phyloP scores from a whole-genome alignment of 2,113 vertebrate species.

The Heterocephalus glaber region DNA sequence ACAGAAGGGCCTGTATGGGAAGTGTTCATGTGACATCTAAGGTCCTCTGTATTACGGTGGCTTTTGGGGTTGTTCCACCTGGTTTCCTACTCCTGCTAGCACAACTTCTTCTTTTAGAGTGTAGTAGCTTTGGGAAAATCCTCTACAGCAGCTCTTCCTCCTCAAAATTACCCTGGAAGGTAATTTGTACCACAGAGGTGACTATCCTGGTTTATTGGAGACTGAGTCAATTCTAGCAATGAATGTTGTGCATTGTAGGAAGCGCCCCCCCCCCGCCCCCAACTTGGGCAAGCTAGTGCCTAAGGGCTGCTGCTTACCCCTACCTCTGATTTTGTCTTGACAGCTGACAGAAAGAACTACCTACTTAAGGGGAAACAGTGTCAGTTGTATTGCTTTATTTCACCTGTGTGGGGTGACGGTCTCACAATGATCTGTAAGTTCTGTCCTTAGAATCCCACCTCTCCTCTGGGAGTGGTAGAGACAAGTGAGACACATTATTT shows the following conservation, averaged over 20 bases:
- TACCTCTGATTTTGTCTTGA: neutral
- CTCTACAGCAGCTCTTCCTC: neutral
- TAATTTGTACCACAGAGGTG: neutral
- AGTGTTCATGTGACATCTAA: neutral
- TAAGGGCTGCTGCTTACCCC: neutral
- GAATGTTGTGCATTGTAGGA: neutral
- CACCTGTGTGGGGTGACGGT: neutral
- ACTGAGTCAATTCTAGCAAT: neutral
- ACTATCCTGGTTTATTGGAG: neutral
- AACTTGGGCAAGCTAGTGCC: neutral
- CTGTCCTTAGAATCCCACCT: neutral
- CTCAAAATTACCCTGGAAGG: conserved; percentile 1
- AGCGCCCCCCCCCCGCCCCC: neutral
- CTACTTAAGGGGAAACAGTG: neutral
- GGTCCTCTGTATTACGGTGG: neutral
- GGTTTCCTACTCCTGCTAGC: neutral
- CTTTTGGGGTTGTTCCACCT: neutral
- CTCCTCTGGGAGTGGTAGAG: neutral
- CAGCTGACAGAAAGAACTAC: neutral
- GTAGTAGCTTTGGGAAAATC: neutral
- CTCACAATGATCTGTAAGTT: neutral
- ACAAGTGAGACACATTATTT: fast-evolving
- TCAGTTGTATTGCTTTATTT: neutral
- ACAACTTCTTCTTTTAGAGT: neutral
- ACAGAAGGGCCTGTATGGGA: neutral